Percentiles rank a stretch among this genome's conserved stretches.
phyloP scores from a whole-genome alignment of 2,113 vertebrate species.

The rat (Rattus norvegicus) region GRCr8 NC_086025.1:114185001-114185500 shows the following conservation, averaged over 20 bases:
- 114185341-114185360: background rate
- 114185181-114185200: background rate
- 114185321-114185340: background rate
- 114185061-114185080: background rate
- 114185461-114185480: constrained; percentile 31
- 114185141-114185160: background rate
- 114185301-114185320: background rate
- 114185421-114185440: background rate
- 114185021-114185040: background rate
- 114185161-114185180: background rate
- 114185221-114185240: background rate
- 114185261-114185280: background rate
- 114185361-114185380: background rate
- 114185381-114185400: background rate
- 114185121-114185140: background rate
- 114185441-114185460: constrained; percentile 33
- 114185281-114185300: background rate
- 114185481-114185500: background rate
- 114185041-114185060: background rate
- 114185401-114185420: background rate
- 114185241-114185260: background rate
- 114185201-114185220: background rate
- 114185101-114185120: background rate
- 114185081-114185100: background rate
- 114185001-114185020: background rate